Evolutionary conservation across 2,797 vertebrate genomes (phyloP), one percentile per base, ranked within the genome.

Genomic region (Zalophus californianus): DNA sequence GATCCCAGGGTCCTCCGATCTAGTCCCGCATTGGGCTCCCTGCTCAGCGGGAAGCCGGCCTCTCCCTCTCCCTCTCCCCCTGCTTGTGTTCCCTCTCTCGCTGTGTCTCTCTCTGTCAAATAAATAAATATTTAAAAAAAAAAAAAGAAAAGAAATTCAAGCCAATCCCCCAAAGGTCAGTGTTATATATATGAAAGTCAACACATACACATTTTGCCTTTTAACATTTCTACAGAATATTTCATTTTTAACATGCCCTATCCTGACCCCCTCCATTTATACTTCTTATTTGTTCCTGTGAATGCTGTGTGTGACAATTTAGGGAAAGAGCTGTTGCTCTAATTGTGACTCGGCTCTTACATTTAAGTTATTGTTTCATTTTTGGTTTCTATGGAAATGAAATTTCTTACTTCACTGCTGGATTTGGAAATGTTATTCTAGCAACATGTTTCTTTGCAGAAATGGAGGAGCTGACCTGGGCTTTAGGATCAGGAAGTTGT

Each of bases 341-440:
- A 23, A 38, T 2, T 87, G 2, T n/a, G 27, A n/a, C 10, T 87
- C 14, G n/a, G 23, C 29, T 35, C 29, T 72, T 38, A 94, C n/a
- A 62, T 50, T 32, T 60, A 84, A 66, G 58, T 32, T 52, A 95
- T 32, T 64, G 52, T 38, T 93, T 78, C 64, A 56, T 4, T 95
- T 75, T 70, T 60, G 15, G 75, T 97, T 97, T 96, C 94, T 93
- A 85, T 84, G 60, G 89, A 79, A 89, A 91, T 91, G 41, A 90
- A 70, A 97, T 72, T 20, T 94, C 80, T 91, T 68, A 88, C 15
- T 88, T 88, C 54, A 73, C 20, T 78, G 9, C 38, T 92, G 35
- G 52, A n/a, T 78, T 87, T 96, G 44, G 21, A 75, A 92, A 86
- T 85, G n/a, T 14, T 88, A 25, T 90, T 97, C 84, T 82, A 58